phyloP scores from a whole-genome alignment of 2,113 vertebrate species.

The Crotalus viridis region DNA sequence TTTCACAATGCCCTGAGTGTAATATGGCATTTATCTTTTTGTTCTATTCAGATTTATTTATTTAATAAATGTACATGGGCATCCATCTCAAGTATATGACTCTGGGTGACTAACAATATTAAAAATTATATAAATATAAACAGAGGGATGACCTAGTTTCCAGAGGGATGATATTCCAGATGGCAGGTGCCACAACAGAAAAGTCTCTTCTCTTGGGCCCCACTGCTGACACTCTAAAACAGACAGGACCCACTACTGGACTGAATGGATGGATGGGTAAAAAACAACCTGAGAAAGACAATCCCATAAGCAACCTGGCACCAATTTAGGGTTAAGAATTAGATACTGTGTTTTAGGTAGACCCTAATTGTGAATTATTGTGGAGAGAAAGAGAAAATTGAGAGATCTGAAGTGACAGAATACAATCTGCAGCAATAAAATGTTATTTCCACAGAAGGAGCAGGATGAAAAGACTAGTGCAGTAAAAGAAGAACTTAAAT shows the following conservation, averaged over 20 bases:
- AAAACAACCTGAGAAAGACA: not conserved
- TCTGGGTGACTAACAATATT: not conserved
- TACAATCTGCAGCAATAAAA: not conserved
- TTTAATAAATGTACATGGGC: not conserved
- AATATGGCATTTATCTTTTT: not conserved
- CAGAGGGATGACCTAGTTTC: not conserved
- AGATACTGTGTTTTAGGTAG: not conserved
- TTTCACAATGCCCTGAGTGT: too few species aligned
- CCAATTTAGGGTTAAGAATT: not conserved
- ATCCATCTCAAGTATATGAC: not conserved
- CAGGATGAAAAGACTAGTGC: slow-evolving; percentile 92
- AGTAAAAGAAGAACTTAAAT: slow-evolving; percentile 91
- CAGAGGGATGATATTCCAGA: not conserved
- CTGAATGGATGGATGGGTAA: not conserved
- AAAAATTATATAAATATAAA: not conserved
- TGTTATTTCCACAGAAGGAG: slow-evolving; percentile 75
- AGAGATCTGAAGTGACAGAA: not conserved
- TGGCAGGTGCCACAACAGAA: not conserved
- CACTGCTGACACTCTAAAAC: not conserved
- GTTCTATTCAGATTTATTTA: not conserved
- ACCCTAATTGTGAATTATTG: not conserved
- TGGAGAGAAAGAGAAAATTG: not conserved
- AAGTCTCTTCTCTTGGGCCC: not conserved
- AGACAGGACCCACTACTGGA: not conserved
- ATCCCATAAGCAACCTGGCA: not conserved